Evolutionary conservation across 2,888 invertebrate species (phyloP).

Genomic region (Axea sp.): DNA sequence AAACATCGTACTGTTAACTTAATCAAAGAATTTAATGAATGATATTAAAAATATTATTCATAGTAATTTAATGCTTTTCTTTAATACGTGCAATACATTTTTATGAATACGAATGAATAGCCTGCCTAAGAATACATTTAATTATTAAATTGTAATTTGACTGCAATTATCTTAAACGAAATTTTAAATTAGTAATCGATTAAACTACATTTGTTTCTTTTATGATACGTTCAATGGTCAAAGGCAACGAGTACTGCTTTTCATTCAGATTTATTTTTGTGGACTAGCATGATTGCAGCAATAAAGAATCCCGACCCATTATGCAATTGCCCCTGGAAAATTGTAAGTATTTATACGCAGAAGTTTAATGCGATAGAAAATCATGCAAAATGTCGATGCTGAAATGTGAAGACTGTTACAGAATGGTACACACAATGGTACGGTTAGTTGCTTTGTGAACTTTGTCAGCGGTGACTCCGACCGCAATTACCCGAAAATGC

Average conservation of each 20-base stretch:
- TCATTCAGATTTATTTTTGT: constrained; percentile 14
- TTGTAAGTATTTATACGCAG: constrained; percentile 31
- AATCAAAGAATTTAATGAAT: no score
- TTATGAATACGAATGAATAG: no score
- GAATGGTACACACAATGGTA: constrained; percentile 51
- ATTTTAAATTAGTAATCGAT: no score
- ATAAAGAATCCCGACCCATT: constrained; percentile 1
- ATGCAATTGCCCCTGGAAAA: constrained; percentile 2
- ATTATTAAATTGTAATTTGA: no score
- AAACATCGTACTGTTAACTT: no score
- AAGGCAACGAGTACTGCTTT: constrained; percentile 6
- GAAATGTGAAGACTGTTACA: constrained; percentile 55
- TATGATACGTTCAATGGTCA: background rate
- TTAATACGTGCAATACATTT: no score
- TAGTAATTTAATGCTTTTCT: no score
- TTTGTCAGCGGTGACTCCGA: constrained; percentile 62
- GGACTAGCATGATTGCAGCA: background rate
- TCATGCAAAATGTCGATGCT: constrained; percentile 66
- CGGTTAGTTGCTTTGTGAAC: constrained; percentile 65
- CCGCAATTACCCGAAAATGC: constrained; percentile 56
- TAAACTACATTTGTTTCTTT: no score
- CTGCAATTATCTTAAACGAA: no score
- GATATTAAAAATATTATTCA: no score
- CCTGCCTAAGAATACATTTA: no score
- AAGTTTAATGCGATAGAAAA: constrained; percentile 65